Evolutionary conservation across 2,888 invertebrate species (phyloP), one percentile per base, ranked within the genome.

Genomic region (Polyommatus icarus): DNA sequence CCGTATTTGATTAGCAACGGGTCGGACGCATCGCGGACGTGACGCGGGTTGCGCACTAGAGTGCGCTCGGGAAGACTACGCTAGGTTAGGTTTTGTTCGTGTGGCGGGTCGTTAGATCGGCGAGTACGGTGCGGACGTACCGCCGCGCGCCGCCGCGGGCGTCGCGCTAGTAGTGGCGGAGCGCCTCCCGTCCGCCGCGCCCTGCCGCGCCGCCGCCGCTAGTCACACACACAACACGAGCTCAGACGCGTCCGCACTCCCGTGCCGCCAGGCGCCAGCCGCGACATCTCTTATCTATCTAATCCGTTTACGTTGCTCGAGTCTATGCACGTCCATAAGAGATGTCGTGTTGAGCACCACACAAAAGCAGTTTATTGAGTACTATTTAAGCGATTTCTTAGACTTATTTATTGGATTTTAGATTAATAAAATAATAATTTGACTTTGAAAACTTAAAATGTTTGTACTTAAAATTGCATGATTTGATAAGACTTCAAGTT

Each of bases 141-240:
- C 78, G 79, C 78, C 81, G 79, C 78, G 79, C 83, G 82, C 79
- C 77, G 78, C 79, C 76, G 76, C 73, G 81, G 81, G 71, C 81
- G 82, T 84, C 90, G 86, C 89, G 78, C 79, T 78, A 79, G 80
- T 77, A 78, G 79, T 78, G 80, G 73, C 78, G 78, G 61, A 67
- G 76, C 76, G 67, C 76, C 79, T 80, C 80, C 79, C 83, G 84
- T 78, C 80, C 84, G 82, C 80, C 81, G 79, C 81, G 81, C 80
- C 77, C 79, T 82, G 82, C 87, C 78, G 86, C 82, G 82, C 86
- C 90, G 87, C 89, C 89, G 84, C 86, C 85, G 87, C 89, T 77
- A 67, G 29, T 67, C 18, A 77, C 77, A 87, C 71, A 87, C 82
- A 84, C 85, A 83, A 89, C 85, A 82, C 82, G 85, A 82, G 83